These are phyloP conservation scores for Drosophila tropicalis DNA, from an alignment of 1,140 invertebrate genomes.

Conservation along the genomic window DNA sequence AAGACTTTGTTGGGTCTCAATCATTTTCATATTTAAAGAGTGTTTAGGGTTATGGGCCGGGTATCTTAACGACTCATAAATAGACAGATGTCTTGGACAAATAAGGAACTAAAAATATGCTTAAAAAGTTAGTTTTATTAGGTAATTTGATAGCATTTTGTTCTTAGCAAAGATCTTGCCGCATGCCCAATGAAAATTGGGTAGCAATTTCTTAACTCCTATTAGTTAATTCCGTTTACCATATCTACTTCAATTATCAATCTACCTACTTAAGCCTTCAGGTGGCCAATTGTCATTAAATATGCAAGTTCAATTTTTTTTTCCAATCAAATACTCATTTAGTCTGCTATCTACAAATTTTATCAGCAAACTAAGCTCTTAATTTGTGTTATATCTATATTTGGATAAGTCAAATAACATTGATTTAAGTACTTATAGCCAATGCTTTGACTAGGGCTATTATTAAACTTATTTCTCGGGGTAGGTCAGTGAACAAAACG, in stretches of 20 bases:
- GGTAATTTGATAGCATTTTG: too few species aligned
- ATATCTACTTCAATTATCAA: neutral
- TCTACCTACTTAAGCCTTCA: neutral
- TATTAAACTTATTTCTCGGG: slow-evolving; percentile 6
- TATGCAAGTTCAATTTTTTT: neutral
- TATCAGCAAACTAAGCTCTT: neutral
- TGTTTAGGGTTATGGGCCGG: too few species aligned
- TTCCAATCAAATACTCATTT: neutral
- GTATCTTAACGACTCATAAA: too few species aligned
- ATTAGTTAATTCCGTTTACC: too few species aligned
- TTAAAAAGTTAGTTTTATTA: too few species aligned
- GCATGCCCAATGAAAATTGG: too few species aligned
- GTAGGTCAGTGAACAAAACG: neutral
- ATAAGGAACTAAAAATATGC: too few species aligned
- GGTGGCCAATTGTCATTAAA: neutral
- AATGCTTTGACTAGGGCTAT: neutral
- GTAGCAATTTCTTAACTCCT: too few species aligned
- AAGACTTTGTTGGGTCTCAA: too few species aligned
- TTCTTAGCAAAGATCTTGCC: too few species aligned
- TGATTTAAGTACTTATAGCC: slow-evolving; percentile 7
- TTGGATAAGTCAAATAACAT: neutral
- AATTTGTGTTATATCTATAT: neutral
- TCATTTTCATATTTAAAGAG: too few species aligned
- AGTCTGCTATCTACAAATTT: neutral
- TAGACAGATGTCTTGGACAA: too few species aligned